phyloP scores from a whole-genome alignment of 1,140 invertebrate genomes.

The Cylas formicarius region DNA sequence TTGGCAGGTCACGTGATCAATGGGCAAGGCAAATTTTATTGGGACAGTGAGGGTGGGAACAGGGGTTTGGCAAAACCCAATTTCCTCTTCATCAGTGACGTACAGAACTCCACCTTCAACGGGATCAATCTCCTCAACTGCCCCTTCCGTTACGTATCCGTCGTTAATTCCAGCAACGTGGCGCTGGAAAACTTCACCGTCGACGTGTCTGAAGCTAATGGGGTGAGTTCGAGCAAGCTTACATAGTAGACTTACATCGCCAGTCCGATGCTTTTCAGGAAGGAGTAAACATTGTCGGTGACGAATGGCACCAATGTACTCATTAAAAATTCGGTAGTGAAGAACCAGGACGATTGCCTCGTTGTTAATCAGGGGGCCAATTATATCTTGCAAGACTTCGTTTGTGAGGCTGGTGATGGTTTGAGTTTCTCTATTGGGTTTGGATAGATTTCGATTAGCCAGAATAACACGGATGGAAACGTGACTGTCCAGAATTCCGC shows the following conservation, averaged over 20 bases:
- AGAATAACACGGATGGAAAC: conserved; percentile 5
- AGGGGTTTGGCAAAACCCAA: conserved; percentile 7
- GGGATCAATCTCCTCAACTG: conserved; percentile 13
- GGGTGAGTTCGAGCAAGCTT: conserved; percentile 4
- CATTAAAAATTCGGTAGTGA: conserved; percentile 9
- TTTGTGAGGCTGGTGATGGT: conserved; percentile 20
- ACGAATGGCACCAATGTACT: not conserved
- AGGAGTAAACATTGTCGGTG: too few relatives aligned
- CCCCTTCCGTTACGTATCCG: conserved; percentile 10
- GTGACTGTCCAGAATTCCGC: conserved; percentile 13
- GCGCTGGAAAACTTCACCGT: conserved; percentile 7
- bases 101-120: conserved; percentile 8
- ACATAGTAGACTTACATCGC: not conserved
- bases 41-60: conserved; percentile 9
- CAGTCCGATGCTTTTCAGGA: too few relatives aligned
- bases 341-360: conserved; percentile 24
- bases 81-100: conserved; percentile 7
- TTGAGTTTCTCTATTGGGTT: conserved; percentile 14
- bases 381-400: conserved; percentile 13
- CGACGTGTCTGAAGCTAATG: conserved; percentile 14
- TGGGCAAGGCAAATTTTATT: conserved; percentile 13
- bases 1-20: conserved; percentile 13
- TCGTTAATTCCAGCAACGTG: conserved; percentile 1
- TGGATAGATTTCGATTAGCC: not conserved
- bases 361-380: conserved; percentile 9